A percentile compares a stretch with the other conserved stretches of the same genome.
Conservation (phyloP, 2,888 invertebrate genomes). For the Rhopalosiphum nymphaeae region DNA sequence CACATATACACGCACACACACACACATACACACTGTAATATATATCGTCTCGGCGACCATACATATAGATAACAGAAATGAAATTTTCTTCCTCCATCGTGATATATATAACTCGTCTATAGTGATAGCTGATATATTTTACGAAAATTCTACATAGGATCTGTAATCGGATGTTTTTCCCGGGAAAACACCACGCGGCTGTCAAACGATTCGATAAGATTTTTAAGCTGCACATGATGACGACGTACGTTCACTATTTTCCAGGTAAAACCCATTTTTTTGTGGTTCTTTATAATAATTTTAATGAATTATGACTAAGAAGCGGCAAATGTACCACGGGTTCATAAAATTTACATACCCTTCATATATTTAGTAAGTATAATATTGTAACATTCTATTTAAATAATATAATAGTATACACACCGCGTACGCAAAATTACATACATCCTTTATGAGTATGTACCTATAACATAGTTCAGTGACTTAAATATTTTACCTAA, state of each 20-base stretch:
- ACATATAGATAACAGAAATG: conserved; percentile 32
- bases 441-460: too few relatives aligned
- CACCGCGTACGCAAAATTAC: neutral
- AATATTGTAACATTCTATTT: neutral
- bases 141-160: neutral
- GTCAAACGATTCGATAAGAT: neutral
- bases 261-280: neutral
- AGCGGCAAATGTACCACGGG: neutral
- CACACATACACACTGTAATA: neutral
- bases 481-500: neutral
- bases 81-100: neutral
- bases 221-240: neutral
- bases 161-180: neutral
- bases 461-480: neutral
- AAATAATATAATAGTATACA: neutral
- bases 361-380: neutral
- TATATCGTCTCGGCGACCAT: neutral
- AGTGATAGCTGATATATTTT: neutral
- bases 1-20: neutral
- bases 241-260: neutral
- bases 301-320: neutral
- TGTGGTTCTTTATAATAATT: neutral
- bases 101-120: neutral
- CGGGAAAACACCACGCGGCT: neutral
- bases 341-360: neutral